A percentile compares a stretch with the other conserved stretches of the same genome.
Conservation (phyloP, 2,888 invertebrate species). For the Apotomis betuletana region DNA sequence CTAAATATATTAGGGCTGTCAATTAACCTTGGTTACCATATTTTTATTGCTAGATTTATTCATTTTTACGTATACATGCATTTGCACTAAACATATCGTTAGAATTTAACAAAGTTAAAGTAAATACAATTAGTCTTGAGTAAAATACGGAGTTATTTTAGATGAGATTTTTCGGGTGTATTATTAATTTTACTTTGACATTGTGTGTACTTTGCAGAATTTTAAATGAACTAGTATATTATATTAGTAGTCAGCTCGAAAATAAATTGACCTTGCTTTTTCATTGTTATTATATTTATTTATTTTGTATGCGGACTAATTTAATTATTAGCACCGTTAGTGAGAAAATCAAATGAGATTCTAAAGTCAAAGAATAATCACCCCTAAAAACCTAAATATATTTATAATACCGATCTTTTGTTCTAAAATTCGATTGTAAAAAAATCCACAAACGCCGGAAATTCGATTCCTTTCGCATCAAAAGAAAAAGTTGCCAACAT, state of each 20-base stretch:
- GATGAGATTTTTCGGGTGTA: not conserved
- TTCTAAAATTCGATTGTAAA: constrained; percentile 1
- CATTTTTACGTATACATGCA: not conserved
- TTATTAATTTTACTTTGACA: not conserved
- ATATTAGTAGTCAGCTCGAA: too few species aligned
- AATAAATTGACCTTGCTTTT: too few species aligned
- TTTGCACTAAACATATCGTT: not conserved
- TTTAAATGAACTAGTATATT: too few species aligned
- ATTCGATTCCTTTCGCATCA: not conserved
- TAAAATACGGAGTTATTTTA: not conserved
- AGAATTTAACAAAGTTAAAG: not conserved
- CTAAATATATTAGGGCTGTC: constrained; percentile 17
- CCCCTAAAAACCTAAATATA: not conserved
- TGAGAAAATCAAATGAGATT: not conserved
- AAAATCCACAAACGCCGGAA: not conserved
- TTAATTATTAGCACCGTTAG: not conserved
- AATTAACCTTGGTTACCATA: constrained; percentile 22
- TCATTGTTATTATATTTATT: too few species aligned
- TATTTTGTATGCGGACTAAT: too few species aligned
- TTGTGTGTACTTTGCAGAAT: too few species aligned
- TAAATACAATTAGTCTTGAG: not conserved
- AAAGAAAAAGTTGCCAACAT: not conserved
- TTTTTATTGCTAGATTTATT: not conserved
- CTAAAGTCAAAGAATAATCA: too few species aligned
- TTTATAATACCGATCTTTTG: not conserved